These are phyloP conservation scores for Andrena flavipes DNA, from an alignment of 2,888 invertebrate species.

Conservation along the genomic window DNA sequence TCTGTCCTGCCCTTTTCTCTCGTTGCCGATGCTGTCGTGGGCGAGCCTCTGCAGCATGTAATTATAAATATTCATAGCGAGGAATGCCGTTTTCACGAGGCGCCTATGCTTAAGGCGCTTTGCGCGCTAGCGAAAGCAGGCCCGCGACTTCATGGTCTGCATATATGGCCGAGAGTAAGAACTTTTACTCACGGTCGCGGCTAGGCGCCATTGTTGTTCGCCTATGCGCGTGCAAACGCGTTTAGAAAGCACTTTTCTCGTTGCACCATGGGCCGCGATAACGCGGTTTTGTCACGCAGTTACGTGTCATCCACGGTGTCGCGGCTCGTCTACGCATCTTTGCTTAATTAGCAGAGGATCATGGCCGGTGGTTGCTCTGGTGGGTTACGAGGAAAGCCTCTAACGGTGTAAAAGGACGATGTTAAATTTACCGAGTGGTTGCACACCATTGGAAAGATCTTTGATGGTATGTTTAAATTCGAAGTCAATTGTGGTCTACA, in stretches of 20 bases:
- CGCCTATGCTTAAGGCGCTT: slow-evolving; percentile 33
- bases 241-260: slow-evolving; percentile 65
- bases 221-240: slow-evolving; percentile 59
- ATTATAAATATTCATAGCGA: slow-evolving; percentile 65
- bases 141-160: slow-evolving; percentile 76
- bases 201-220: slow-evolving; percentile 35
- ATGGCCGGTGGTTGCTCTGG: background rate
- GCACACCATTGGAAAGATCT: too few relatives aligned
- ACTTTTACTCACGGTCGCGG: slow-evolving; percentile 76
- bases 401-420: too few relatives aligned
- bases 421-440: background rate
- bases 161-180: slow-evolving; percentile 74
- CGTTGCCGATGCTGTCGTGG: background rate
- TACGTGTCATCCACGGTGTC: slow-evolving; percentile 14
- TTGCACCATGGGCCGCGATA: slow-evolving; percentile 47
- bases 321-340: background rate
- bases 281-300: slow-evolving; percentile 27
- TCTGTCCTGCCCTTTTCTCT: background rate
- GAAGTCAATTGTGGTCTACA: too few relatives aligned
- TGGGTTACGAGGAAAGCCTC: background rate
- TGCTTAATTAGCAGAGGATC: background rate
- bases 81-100: slow-evolving; percentile 59
- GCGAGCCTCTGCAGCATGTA: slow-evolving; percentile 9
- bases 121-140: slow-evolving; percentile 72
- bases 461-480: too few relatives aligned